These are phyloP conservation scores for Neosilurus mollespiculum DNA, from an alignment of 2,797 vertebrate genomes.

Conservation along the genomic window DNA sequence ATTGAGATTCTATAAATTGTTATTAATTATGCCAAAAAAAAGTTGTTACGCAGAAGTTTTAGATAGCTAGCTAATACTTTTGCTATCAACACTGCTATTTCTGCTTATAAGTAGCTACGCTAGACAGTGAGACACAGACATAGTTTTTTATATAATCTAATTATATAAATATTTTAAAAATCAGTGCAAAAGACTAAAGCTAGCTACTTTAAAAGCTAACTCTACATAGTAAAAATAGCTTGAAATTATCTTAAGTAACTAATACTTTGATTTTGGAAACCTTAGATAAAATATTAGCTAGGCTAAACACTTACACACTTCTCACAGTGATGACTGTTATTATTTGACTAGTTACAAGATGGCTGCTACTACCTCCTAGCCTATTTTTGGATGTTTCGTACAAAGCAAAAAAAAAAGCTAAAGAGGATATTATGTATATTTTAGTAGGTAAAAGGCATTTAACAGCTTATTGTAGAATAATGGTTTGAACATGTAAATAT, in stretches of 20 bases:
- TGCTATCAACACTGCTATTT: background rate
- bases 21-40: background rate
- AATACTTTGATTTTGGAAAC: background rate
- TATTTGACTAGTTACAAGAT: background rate
- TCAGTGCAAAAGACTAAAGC: background rate
- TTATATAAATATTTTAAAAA: no score
- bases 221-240: background rate
- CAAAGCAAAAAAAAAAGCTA: background rate
- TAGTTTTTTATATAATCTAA: background rate
- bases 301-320: background rate
- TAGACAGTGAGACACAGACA: background rate
- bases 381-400: background rate
- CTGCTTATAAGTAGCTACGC: no score
- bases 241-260: no score
- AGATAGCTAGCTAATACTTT: background rate
- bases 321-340: background rate
- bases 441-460: background rate
- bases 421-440: background rate
- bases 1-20: background rate
- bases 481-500: background rate
- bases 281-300: background rate
- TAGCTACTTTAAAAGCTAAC: background rate
- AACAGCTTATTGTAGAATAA: background rate
- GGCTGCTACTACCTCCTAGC: background rate
- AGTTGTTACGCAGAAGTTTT: background rate